Evolutionary conservation across 2,113 vertebrate genomes (phyloP).

Genomic region (Dasyprocta punctata): DNA sequence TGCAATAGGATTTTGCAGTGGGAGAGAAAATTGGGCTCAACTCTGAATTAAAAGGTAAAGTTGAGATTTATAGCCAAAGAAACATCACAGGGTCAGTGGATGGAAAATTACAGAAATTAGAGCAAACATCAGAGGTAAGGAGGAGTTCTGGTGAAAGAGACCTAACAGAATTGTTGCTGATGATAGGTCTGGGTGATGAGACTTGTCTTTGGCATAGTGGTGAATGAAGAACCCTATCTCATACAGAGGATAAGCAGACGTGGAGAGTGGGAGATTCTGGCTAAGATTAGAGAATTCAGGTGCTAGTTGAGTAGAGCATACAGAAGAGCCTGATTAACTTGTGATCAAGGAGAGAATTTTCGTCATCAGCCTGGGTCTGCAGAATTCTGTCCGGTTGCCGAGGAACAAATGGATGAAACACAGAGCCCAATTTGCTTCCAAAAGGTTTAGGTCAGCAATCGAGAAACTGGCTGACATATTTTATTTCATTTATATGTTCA

Average conservation of each 20-base stretch:
- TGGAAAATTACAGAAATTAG: neutral
- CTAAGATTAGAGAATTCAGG: neutral
- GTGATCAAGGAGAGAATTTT: neutral
- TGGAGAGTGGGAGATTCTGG: neutral
- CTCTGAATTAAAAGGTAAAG: neutral
- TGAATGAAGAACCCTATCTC: neutral
- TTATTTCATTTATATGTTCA: conserved; percentile 44
- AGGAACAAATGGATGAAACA: neutral
- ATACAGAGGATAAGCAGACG: no score
- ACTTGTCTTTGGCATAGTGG: neutral
- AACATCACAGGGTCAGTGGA: no score
- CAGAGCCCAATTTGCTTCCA: neutral
- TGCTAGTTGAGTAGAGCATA: neutral
- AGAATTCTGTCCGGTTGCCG: neutral
- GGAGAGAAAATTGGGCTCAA: neutral
- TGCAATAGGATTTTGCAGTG: neutral
- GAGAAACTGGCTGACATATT: neutral
- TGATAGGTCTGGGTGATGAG: no score
- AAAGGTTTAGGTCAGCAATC: conserved; percentile 5
- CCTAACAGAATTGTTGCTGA: neutral
- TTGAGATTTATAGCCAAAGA: neutral
- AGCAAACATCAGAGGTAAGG: neutral
- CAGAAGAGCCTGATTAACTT: neutral
- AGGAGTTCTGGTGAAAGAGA: neutral
- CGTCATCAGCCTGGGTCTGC: neutral